Base-by-base conservation (phyloP, 1,140 invertebrate genomes). In the Nasonia giraulti region DNA sequence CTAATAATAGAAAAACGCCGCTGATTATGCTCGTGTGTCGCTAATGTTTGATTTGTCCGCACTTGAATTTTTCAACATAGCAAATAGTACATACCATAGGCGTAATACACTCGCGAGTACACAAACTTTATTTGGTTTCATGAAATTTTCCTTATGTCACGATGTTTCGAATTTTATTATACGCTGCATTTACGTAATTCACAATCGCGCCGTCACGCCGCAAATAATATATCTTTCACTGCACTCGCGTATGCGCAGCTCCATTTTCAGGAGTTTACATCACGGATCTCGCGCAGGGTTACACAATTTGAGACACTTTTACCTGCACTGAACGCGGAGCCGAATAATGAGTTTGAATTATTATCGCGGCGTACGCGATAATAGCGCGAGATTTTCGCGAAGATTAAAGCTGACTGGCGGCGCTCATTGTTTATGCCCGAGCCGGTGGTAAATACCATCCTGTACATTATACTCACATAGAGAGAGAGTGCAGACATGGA, bases 1-100 rank as follows among this genome's bases (percentile, higher is more conserved):
- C 62, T 77, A 78, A 68, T 83, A 78, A 78, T 78, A 78, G 82
- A 20, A 69, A 75, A 74, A 37, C 1, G 37, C 2, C 66, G 23
- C 62, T 37, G 31, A 79, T 37, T 71, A 71, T 71, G 8, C 68
- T 17, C 17, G 0, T n/a, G 3, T 3, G 3, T 3, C 68, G 68
- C 8, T 37, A 37, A 6, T 37, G 33, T 37, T 37, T 37, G 33
- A 37, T 37, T 37, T 37, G 3, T 3, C 33, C 5, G 33, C 27
- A 27, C 33, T 37, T 37, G 33, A 37, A 37, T 37, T 37, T 37
- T 37, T 37, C 33, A 37, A 37, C 5, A 37, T 37, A 37, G 33
- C 2, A 37, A 37, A 37, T 37, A 37, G 33, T 37, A 37, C 33
- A 37, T 37, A 27, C 27, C 27, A 27, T 27, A 27, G 27, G 27